Evolutionary conservation across 2,888 invertebrate genomes (phyloP).

Genomic region (Noctua comes): DNA sequence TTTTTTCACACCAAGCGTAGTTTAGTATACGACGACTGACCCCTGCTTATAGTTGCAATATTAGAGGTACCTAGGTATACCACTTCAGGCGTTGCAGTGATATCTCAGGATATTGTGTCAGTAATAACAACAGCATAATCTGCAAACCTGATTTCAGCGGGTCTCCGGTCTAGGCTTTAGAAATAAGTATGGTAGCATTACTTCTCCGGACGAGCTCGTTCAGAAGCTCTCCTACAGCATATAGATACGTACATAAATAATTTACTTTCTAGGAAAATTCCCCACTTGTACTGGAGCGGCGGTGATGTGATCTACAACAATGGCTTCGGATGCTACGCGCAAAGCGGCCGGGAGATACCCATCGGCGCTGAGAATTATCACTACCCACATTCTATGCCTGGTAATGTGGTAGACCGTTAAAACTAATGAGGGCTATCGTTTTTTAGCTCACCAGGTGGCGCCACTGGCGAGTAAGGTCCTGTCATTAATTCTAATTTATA

Average conservation of each 20-base stretch:
- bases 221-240: not conserved
- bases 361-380: constrained; percentile 84
- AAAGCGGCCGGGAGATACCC: constrained; percentile 75
- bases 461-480: too few species aligned
- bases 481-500: too few species aligned
- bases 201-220: not conserved
- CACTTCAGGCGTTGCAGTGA: not conserved
- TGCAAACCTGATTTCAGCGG: not conserved
- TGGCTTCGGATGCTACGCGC: constrained; percentile 84
- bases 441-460: too few species aligned
- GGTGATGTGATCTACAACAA: constrained; percentile 82
- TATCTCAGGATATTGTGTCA: not conserved
- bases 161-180: not conserved
- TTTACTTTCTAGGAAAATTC: constrained; percentile 77
- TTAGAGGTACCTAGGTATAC: not conserved
- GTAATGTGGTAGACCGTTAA: constrained; percentile 60
- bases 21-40: not conserved
- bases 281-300: constrained; percentile 81
- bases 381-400: constrained; percentile 85
- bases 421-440: too few species aligned
- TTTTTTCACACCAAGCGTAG: not conserved
- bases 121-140: not conserved
- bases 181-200: not conserved
- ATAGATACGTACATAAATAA: not conserved
- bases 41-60: not conserved